Evolutionary conservation across 2,888 invertebrate species (phyloP).

Genomic region (Abrostola triplasia): DNA sequence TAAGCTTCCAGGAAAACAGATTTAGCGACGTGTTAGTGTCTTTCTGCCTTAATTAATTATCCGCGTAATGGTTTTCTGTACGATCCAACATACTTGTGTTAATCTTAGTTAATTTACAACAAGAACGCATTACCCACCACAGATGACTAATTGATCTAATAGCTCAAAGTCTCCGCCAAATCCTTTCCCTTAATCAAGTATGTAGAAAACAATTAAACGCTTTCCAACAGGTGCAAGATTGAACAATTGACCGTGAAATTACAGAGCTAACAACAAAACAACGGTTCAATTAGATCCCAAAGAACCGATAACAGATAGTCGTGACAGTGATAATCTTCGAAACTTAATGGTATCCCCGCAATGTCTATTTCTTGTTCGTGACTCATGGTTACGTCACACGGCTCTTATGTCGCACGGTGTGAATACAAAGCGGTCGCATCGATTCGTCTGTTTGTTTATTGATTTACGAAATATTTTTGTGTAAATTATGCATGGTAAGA

Average conservation of each 20-base stretch:
- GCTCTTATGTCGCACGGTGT: conserved; percentile 48
- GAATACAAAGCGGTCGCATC: conserved; percentile 50
- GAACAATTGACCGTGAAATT: conserved; percentile 2
- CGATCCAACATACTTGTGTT: no score
- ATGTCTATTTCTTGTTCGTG: conserved; percentile 66
- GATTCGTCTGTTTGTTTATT: conserved; percentile 31
- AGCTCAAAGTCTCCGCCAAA: not conserved
- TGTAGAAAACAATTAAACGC: not conserved
- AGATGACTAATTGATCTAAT: no score
- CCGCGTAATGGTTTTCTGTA: no score
- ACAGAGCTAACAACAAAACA: not conserved
- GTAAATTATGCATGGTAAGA: conserved; percentile 24
- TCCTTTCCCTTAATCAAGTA: not conserved
- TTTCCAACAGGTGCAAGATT: not conserved
- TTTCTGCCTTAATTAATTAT: no score
- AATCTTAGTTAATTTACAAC: no score
- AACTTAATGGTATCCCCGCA: conserved; percentile 56
- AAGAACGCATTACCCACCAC: no score
- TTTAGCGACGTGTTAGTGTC: no score
- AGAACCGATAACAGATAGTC: conserved; percentile 39
- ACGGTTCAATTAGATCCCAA: conserved; percentile 32
- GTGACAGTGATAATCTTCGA: conserved; percentile 46
- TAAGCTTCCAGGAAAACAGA: no score
- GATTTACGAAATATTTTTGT: conserved; percentile 28
- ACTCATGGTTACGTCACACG: conserved; percentile 69